Evolutionary conservation across 2,797 vertebrate species (phyloP).

Genomic region (Clarias platycephalus): DNA sequence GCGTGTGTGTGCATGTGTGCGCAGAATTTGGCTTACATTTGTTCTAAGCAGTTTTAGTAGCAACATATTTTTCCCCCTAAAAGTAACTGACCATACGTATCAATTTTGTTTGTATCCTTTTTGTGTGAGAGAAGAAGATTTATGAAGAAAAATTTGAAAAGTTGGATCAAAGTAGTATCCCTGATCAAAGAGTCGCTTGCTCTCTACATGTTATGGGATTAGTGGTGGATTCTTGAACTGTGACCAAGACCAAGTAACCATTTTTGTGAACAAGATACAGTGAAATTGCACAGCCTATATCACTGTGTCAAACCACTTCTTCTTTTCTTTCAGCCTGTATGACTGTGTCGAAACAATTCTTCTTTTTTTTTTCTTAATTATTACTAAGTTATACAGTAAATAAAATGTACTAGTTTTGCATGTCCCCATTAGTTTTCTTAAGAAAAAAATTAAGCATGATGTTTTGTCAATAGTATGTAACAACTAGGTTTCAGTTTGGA

Average conservation of each 20-base stretch:
- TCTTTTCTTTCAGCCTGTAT: neutral
- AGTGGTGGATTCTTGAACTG: neutral
- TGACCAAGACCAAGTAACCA: neutral
- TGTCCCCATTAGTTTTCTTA: neutral
- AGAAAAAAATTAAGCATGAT: neutral
- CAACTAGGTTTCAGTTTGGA: neutral
- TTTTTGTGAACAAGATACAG: neutral
- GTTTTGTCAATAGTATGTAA: neutral
- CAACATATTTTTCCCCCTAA: neutral
- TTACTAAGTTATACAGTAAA: neutral
- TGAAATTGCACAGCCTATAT: neutral
- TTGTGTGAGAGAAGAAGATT: neutral
- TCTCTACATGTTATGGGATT: neutral
- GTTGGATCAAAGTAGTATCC: neutral
- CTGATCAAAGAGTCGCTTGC: neutral
- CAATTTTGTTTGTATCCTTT: neutral
- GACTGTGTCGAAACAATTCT: neutral
- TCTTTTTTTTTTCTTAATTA: too few species aligned
- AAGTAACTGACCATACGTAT: neutral
- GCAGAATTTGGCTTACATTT: neutral
- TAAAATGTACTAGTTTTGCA: neutral
- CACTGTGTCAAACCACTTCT: neutral
- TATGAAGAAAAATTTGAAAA: neutral
- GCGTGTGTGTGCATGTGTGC: neutral
- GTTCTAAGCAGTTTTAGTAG: neutral